Percentiles rank a stretch among this genome's conserved stretches.
Conservation (phyloP, 2,888 invertebrate genomes). For the Chymomyza caudatula region DNA sequence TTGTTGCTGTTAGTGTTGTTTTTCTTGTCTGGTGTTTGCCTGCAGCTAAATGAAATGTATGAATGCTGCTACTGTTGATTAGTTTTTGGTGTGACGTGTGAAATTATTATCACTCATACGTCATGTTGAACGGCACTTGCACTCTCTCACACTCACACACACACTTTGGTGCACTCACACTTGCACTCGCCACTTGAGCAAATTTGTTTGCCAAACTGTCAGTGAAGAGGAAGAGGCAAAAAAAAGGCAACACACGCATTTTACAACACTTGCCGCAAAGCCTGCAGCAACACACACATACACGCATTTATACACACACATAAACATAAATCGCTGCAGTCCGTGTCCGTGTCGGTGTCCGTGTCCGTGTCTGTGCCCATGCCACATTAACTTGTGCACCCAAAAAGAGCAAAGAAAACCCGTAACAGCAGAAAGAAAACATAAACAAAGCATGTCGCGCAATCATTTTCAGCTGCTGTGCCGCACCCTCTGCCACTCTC, state of each 20-base stretch:
- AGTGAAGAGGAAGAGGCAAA: not conserved
- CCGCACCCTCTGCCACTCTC: not conserved
- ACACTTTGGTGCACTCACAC: not conserved
- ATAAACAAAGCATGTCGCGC: conserved; percentile 76
- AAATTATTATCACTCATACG: conserved; percentile 59
- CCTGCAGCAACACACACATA: not conserved
- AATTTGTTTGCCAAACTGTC: not conserved
- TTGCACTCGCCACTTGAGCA: not conserved
- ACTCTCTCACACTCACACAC: not conserved
- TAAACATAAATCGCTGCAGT: not conserved
- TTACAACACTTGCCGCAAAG: not conserved
- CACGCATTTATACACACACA: not conserved
- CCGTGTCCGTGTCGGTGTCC: not conserved
- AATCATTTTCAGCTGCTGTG: conserved; percentile 74
- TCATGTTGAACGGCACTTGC: conserved; percentile 29
- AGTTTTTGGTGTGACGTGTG: conserved; percentile 31
- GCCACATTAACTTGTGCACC: not conserved
- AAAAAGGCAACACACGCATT: not conserved
- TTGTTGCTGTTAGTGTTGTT: too few species aligned
- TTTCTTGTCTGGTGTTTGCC: not conserved
- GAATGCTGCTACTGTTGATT: conserved; percentile 27
- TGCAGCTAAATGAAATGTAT: conserved; percentile 1
- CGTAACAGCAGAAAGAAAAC: conserved; percentile 30
- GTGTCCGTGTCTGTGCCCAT: not conserved
- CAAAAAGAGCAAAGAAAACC: conserved; percentile 23